phyloP scores from a whole-genome alignment of 2,888 invertebrate species.

The Tenthredo scrophulariae region DNA sequence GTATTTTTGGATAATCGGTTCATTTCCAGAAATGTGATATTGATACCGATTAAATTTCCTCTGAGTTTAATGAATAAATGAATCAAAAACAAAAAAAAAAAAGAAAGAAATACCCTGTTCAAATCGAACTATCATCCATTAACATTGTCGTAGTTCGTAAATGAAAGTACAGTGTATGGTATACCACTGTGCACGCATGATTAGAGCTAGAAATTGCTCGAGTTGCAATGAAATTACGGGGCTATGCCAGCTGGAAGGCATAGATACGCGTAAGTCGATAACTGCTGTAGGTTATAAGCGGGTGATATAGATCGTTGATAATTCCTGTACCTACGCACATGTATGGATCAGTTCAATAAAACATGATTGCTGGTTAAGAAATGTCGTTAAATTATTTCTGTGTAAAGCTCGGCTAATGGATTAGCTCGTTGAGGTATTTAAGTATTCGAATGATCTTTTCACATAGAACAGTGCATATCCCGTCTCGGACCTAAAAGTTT shows the following conservation, averaged over 20 bases:
- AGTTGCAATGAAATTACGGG: constrained; percentile 36
- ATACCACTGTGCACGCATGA: constrained; percentile 13
- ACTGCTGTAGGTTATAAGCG: constrained; percentile 37
- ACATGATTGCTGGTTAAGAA: not conserved
- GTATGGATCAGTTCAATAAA: not conserved
- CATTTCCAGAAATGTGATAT: not conserved
- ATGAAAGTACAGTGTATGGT: not conserved
- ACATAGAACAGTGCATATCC: not conserved
- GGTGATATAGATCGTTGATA: constrained; percentile 25
- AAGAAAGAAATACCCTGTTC: not conserved
- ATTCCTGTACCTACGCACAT: not conserved
- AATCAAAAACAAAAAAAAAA: no score
- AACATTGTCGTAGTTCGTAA: not conserved
- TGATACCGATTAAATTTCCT: not conserved
- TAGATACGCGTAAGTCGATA: constrained; percentile 40
- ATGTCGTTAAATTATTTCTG: not conserved
- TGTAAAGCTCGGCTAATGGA: not conserved
- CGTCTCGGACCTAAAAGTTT: not conserved
- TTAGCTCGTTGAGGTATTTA: not conserved
- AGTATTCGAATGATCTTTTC: not conserved
- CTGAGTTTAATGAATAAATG: not conserved
- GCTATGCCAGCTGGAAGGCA: constrained; percentile 35
- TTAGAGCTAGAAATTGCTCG: constrained; percentile 20
- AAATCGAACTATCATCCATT: not conserved
- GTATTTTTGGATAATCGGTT: not conserved